A percentile compares a stretch with the other conserved stretches of the same genome.
These are phyloP conservation scores for Symphodus melops DNA, from an alignment of 2,113 vertebrate species.

Conservation along the genomic window DNA sequence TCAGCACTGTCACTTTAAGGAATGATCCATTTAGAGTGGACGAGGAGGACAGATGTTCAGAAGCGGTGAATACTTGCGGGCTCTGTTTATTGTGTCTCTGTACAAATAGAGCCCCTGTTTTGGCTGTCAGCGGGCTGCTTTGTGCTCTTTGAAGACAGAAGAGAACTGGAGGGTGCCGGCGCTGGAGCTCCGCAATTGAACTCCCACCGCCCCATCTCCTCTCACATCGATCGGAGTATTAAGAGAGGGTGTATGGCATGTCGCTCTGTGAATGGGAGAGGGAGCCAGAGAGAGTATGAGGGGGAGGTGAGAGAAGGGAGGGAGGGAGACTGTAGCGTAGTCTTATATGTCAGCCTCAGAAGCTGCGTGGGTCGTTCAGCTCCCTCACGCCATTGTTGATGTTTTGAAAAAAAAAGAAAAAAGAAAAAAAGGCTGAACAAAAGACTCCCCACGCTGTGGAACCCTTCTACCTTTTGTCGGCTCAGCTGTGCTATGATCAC, in stretches of 20 bases:
- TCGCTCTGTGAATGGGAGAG: slow-evolving; percentile 72
- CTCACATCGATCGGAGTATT: slow-evolving; percentile 75
- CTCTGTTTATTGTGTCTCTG: slow-evolving; percentile 48
- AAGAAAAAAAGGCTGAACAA: slow-evolving; percentile 77
- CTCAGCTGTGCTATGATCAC: slow-evolving; percentile 69
- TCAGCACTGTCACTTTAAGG: slow-evolving; percentile 71
- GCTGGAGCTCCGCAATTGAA: slow-evolving; percentile 60
- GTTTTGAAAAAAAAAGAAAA: too few relatives aligned
- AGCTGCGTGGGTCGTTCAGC: slow-evolving; percentile 68
- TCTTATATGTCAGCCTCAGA: slow-evolving; percentile 72
- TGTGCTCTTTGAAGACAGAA: slow-evolving; percentile 52
- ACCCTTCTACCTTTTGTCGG: slow-evolving; percentile 52
- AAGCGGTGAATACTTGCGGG: slow-evolving; percentile 47
- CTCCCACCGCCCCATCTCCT: slow-evolving; percentile 70
- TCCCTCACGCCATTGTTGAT: slow-evolving; percentile 75
- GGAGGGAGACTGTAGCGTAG: slow-evolving; percentile 64
- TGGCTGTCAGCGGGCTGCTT: slow-evolving; percentile 49
- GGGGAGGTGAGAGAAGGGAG: slow-evolving; percentile 56
- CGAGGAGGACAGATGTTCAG: slow-evolving; percentile 67
- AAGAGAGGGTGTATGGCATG: slow-evolving; percentile 70
- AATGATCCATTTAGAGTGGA: slow-evolving; percentile 59
- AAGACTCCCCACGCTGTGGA: slow-evolving; percentile 67
- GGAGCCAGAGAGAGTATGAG: slow-evolving; percentile 52
- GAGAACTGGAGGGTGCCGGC: slow-evolving; percentile 44
- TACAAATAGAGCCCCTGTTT: slow-evolving; percentile 47